These are phyloP conservation scores for Aldrovandia affinis DNA, from an alignment of 2,797 vertebrate genomes.

Conservation along the genomic window DNA sequence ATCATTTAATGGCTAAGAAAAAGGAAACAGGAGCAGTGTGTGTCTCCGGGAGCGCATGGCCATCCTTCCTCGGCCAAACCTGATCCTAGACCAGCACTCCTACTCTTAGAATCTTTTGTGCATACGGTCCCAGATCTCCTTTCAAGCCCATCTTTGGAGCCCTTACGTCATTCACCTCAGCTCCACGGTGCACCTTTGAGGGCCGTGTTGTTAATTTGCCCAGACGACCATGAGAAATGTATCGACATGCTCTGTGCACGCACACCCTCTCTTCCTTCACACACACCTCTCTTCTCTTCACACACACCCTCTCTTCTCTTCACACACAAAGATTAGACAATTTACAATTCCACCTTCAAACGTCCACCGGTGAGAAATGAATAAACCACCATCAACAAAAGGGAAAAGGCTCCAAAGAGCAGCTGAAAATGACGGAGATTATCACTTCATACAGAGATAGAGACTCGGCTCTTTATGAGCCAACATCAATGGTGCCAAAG, in stretches of 20 bases:
- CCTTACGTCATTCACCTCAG: constrained; percentile 16
- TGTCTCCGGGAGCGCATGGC: background rate
- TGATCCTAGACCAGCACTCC: too few species aligned
- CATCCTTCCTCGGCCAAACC: too few species aligned
- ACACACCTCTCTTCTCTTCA: constrained; percentile 24
- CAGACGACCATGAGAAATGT: constrained; percentile 17
- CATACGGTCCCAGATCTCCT: too few species aligned
- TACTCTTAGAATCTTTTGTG: too few species aligned
- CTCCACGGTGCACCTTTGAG: background rate
- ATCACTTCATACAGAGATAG: constrained; percentile 3
- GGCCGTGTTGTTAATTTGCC: constrained; percentile 14
- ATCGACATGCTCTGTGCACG: constrained; percentile 23
- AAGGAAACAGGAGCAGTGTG: background rate
- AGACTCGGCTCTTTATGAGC: background rate
- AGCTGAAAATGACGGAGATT: background rate
- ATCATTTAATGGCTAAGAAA: constrained; percentile 11
- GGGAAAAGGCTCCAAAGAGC: background rate
- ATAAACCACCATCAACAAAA: background rate
- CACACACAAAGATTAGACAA: constrained; percentile 22
- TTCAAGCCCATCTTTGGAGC: constrained; percentile 16
- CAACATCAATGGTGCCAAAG: background rate
- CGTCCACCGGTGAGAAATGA: constrained; percentile 11
- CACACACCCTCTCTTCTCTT: constrained; percentile 19
- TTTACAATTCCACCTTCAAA: constrained; percentile 22
- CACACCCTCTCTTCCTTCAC: too few species aligned